phyloP scores from a whole-genome alignment of 2,797 vertebrate genomes.

The Argya squamiceps region DNA sequence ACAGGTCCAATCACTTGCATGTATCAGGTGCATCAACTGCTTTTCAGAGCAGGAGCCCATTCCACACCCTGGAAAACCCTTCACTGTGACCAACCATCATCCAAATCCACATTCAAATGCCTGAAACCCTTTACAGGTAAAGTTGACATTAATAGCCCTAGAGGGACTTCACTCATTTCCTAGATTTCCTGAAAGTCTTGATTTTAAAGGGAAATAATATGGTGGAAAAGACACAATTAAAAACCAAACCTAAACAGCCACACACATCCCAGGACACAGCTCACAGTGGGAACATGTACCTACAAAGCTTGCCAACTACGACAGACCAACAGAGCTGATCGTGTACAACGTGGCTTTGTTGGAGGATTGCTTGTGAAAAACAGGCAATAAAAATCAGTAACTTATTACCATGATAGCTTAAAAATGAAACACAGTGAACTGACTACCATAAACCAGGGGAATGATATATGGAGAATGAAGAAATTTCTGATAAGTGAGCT shows the following conservation, averaged over 20 bases:
- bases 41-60: background rate
- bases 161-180: background rate
- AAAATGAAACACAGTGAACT: conserved; percentile 14
- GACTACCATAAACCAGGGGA: conserved; percentile 1
- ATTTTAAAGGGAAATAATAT: background rate
- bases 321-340: background rate
- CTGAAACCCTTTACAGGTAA: background rate
- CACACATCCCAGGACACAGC: background rate
- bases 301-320: background rate
- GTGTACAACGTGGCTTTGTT: conserved; percentile 3
- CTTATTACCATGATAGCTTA: conserved; percentile 15
- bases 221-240: background rate
- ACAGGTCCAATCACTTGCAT: background rate
- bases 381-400: conserved; percentile 43
- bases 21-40: background rate
- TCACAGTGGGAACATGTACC: background rate
- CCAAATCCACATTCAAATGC: background rate
- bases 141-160: background rate
- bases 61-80: background rate
- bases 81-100: background rate
- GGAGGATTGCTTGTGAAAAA: conserved; percentile 3
- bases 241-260: background rate
- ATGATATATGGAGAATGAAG: background rate
- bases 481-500: background rate
- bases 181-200: background rate